These are phyloP conservation scores for Epistrophe grossulariae DNA, from an alignment of 2,888 invertebrate genomes.

Conservation along the genomic window DNA sequence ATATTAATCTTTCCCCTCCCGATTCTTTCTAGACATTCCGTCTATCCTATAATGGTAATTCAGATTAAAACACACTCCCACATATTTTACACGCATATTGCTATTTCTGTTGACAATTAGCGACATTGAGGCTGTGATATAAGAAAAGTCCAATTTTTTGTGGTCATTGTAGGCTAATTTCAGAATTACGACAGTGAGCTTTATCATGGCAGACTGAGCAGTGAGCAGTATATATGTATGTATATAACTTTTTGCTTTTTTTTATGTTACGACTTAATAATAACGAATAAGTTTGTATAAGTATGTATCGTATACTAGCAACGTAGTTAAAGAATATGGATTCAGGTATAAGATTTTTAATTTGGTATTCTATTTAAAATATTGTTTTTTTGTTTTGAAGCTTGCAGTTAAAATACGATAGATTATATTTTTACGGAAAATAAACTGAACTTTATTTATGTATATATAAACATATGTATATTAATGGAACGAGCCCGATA, in stretches of 20 bases:
- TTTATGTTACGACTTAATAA: neutral
- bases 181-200: conserved; percentile 1
- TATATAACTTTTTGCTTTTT: neutral
- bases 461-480: no score
- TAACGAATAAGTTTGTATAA: neutral
- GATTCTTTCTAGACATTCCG: conserved; percentile 38
- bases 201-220: no score
- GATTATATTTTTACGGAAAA: no score
- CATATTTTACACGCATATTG: conserved; percentile 51
- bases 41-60: conserved; percentile 39
- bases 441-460: no score
- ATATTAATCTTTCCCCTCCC: neutral
- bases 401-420: no score
- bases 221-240: neutral
- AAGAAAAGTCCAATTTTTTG: conserved; percentile 47
- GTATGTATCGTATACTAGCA: neutral
- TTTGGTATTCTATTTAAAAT: neutral
- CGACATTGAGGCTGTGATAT: conserved; percentile 59
- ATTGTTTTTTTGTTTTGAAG: no score
- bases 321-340: neutral
- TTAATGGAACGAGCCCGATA: no score
- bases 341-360: no score
- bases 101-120: conserved; percentile 59
- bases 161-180: conserved; percentile 21
- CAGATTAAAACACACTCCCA: conserved; percentile 56